Evolutionary conservation across 1,140 invertebrate genomes (phyloP), one percentile per base, ranked within the genome.

Genomic region (Drosophila rufa): DNA sequence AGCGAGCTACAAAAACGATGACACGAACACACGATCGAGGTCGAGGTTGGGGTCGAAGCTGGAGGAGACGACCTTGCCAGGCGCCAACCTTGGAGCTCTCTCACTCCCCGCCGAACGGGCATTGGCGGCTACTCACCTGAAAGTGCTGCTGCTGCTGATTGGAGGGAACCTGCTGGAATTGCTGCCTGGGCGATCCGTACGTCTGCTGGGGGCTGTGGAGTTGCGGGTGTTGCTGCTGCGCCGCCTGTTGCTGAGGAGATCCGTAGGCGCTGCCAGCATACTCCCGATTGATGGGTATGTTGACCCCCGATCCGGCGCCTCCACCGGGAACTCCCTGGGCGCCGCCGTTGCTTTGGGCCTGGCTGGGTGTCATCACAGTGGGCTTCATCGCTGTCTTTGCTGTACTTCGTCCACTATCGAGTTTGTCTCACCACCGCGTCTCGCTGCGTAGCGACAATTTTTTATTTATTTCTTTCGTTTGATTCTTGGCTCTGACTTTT

Each of bases 291-390:
- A 92, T 75, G 56, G 91, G 91, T 91, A 92, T 92, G 19, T 77
- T 85, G 15, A 91, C 66, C 60, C 91, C 91, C 8, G 74, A 56
- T 8, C 50, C 69, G 19, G 60, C 57, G 46, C 69, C 42, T 22
- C 65, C 53, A 4, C 42, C 50, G 14, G 70, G 30, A 1, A 55
- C 46, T n/a, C 62, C 62, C 43, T 60, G 65, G 8, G 61, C 53
- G 27, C 80, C 68, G 51, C 56, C 58, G 59, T 55, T 77, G 56
- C 38, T 61, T 38, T 55, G 68, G 4, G 67, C 61, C 64, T 84
- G 87, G 22, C 75, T 85, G 50, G 84, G 78, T 56, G 91, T 59
- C 81, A 92, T 87, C 87, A 92, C 84, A 91, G 91, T 91, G 65
- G 91, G 91, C 77, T 92, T 92, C 91, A 92, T 89, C 4, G 53